A percentile compares a stretch with the other conserved stretches of the same genome.
phyloP scores from a whole-genome alignment of 2,888 invertebrate genomes.

The Charanyca ferruginea region DNA sequence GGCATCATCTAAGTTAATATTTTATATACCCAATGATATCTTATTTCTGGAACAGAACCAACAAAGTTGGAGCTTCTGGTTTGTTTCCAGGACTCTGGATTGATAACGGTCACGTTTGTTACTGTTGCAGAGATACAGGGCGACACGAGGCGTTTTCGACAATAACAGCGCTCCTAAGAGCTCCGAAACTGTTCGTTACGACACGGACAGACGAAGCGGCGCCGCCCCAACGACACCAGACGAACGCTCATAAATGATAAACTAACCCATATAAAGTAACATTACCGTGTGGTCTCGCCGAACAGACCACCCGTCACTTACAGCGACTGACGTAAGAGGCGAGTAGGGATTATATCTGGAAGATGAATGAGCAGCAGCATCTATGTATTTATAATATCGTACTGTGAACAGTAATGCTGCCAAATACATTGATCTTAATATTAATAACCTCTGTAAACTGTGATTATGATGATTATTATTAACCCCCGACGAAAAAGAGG shows the following conservation, averaged over 20 bases:
- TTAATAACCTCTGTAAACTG: constrained; percentile 5
- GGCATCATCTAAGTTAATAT: not conserved
- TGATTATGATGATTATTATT: constrained; percentile 16
- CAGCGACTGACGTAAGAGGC: constrained; percentile 52
- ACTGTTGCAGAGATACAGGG: constrained; percentile 28
- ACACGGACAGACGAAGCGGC: constrained; percentile 77
- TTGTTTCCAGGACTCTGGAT: constrained; percentile 41
- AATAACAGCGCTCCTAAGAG: constrained; percentile 63
- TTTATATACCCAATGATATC: constrained; percentile 8
- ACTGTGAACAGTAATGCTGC: constrained; percentile 25
- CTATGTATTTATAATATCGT: constrained; percentile 26
- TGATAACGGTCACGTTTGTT: constrained; percentile 38
- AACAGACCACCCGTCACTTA: constrained; percentile 56
- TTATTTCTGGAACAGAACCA: constrained; percentile 49
- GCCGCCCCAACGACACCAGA: constrained; percentile 73
- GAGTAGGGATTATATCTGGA: constrained; percentile 49
- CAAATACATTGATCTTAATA: constrained; percentile 33
- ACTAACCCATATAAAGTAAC: constrained; percentile 67
- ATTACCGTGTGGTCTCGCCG: constrained; percentile 59
- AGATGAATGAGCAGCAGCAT: constrained; percentile 46
- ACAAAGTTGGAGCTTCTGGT: constrained; percentile 47
- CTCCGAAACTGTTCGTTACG: constrained; percentile 63
- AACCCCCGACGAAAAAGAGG: too few species aligned
- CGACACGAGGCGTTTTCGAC: constrained; percentile 66
- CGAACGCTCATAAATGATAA: constrained; percentile 81